Evolutionary conservation across 2,797 vertebrate species (phyloP), one percentile per base, ranked within the genome.

Genomic region (Margarornis squamiger): DNA sequence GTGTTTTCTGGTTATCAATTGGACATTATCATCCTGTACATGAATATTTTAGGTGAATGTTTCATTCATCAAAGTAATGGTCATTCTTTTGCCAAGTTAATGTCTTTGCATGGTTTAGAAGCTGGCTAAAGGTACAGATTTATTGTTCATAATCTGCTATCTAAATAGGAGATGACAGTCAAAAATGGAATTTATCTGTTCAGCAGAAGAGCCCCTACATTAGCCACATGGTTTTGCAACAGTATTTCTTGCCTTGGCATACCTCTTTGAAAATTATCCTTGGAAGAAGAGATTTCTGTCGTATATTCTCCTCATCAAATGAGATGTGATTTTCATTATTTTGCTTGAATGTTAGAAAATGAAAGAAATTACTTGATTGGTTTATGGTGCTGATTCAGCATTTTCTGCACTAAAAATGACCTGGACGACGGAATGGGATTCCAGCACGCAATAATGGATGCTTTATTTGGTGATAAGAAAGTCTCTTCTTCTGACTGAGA

Each of bases 341-440:
- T 95, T 93, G 92, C 94, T 96, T 95, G 91, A 96, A 96, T 97
- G 88, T 96, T 94, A 91, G 94, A 95, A 96, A 97, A 95, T 96
- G 95, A 90, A 94, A 97, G 89, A 96, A 95, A 96, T 95, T 93
- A 94, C 95, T 96, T 96, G 92, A 96, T 96, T 92, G 90, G 94
- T 96, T 97, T 95, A 85, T 85, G 81, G 70, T 95, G 94, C 97
- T 97, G 92, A 95, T 83, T 96, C 94, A 96, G 96, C 95, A 63
- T 96, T 97, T 93, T 93, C 79, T 62, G 73, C 70, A 80, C 95
- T 92, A 77, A 93, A 94, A 96, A 86, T 72, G 93, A 88, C 88
- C 96, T 86, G 95, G 54, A 85, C 38, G 81, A 84, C 83, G 91
- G 85, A 93, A 48, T 41, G 65, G 70, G 95, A 95, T 97, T 96